Base-by-base conservation (phyloP, 23 tunicate species). In the Diplosoma virens region DNA sequence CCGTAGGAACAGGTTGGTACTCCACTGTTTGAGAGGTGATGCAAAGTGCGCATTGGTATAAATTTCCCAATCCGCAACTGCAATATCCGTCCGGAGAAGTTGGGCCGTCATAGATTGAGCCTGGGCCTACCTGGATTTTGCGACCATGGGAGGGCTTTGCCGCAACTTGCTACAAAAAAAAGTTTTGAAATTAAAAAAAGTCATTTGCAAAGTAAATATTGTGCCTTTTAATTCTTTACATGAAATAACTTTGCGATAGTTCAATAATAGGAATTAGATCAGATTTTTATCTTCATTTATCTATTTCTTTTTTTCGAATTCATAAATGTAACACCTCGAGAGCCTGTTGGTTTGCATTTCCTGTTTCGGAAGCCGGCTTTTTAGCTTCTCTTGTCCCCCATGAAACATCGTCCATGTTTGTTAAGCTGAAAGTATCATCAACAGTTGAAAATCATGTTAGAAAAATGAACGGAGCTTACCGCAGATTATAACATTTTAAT, bases 321-420 rank as follows among this genome's bases (percentile, higher is more conserved):
- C n/a, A n/a, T n/a, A n/a, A 16, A 22, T 58, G 66, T 41, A 25
- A 20, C 25, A 80, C 85, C 77, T 80, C 74, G 41, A 77, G 25
- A 29, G 86, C 83, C 37, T 71, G 65, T 47, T 89, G 81, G 0
- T 79, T 58, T 11, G 69, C 54, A 1, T 36, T 75, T 14, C 87
- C 93, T 1, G 54, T 32, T 1, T 58, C 75, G 4, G 41, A 53
- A 5, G 24, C 88, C 11, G 80, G 75, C 32, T 79, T 64, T 59
- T 81, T 89, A 1, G 64, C 85, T 84, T 95, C 96, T 48, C 99
- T 52, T 14, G 99, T 95, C 61, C 99, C 99, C 99, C 99, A 95
- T 1, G 99, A 84, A 1, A 95, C 99, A 63, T 95, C 82, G 86
- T 95, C 72, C 97, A 92, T 92, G 77, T 92, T 92, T 32, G 81